Evolutionary conservation across 2,113 vertebrate genomes (phyloP).

Genomic region (Pagrus major): DNA sequence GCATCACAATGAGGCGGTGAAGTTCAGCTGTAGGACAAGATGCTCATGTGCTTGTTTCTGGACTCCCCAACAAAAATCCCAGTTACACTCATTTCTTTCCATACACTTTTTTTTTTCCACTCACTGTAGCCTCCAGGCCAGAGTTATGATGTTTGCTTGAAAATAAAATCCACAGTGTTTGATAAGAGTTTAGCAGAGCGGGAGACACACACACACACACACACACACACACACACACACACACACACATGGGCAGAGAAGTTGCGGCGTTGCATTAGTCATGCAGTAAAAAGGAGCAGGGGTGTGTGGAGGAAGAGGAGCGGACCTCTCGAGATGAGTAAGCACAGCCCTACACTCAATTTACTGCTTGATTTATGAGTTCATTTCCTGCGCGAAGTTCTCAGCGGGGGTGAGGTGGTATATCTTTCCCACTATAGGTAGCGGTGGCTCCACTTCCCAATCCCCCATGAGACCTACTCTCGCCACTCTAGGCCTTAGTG

Average conservation of each 20-base stretch:
- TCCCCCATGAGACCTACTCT: constrained; percentile 68
- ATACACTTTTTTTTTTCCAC: too few species aligned
- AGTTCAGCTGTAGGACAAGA: constrained; percentile 68
- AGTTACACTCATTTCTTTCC: background rate
- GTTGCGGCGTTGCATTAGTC: constrained; percentile 69
- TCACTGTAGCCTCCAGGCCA: constrained; percentile 34
- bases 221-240: background rate
- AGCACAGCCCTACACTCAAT: constrained; percentile 77
- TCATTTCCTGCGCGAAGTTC: constrained; percentile 76
- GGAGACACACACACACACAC: background rate
- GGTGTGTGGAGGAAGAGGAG: constrained; percentile 75
- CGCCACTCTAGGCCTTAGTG: constrained; percentile 56
- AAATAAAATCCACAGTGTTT: constrained; percentile 57
- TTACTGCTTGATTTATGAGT: constrained; percentile 81
- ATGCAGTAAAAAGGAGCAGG: constrained; percentile 65
- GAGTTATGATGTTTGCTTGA: constrained; percentile 36
- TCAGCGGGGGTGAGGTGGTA: constrained; percentile 73
- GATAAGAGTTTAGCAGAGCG: constrained; percentile 46
- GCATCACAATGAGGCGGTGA: constrained; percentile 65
- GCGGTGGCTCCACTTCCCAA: constrained; percentile 66
- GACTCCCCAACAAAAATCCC: background rate
- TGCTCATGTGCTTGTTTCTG: background rate
- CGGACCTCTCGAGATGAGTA: constrained; percentile 80
- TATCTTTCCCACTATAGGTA: constrained; percentile 73
- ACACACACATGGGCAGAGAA: constrained; percentile 14